These are phyloP conservation scores for Branchinecta lynchi DNA, from an alignment of 1,140 invertebrate genomes.

Conservation along the genomic window DNA sequence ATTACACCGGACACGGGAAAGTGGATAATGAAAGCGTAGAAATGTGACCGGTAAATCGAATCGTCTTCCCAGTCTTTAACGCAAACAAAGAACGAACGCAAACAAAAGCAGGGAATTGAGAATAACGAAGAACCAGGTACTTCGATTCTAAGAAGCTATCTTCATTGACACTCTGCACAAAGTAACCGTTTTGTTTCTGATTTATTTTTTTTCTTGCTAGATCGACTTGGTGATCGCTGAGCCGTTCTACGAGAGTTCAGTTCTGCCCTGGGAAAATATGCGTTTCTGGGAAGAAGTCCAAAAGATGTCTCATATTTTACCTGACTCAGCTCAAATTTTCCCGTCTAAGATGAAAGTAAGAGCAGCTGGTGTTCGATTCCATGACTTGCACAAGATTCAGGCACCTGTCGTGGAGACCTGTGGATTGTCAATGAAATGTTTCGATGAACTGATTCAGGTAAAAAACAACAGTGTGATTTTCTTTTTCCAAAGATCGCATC, in stretches of 20 bases:
- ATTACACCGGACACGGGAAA: too few relatives aligned
- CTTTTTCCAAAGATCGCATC: too few relatives aligned
- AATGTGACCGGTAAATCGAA: too few relatives aligned
- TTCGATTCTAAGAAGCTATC: too few relatives aligned
- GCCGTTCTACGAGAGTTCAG: slow-evolving; percentile 34
- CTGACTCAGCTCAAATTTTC: not conserved
- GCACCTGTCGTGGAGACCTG: slow-evolving; percentile 20
- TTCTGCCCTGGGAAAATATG: slow-evolving; percentile 39
- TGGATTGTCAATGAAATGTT: slow-evolving; percentile 33
- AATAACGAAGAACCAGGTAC: too few relatives aligned
- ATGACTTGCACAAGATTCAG: slow-evolving; percentile 19
- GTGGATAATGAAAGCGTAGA: too few relatives aligned
- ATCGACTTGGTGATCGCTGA: slow-evolving; percentile 35
- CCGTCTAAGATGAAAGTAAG: not conserved
- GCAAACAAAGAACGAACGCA: too few relatives aligned
- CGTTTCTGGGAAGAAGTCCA: slow-evolving; percentile 32
- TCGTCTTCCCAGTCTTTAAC: too few relatives aligned
- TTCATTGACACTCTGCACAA: too few relatives aligned
- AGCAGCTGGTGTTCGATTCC: not conserved
- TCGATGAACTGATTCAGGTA: slow-evolving; percentile 34
- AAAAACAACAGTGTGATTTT: not conserved
- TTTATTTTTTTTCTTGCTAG: not conserved
- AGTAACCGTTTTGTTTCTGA: too few relatives aligned
- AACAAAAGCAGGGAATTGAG: too few relatives aligned
- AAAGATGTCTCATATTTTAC: not conserved